Percentiles rank a stretch among this genome's conserved stretches.
Conservation (phyloP, 2,888 invertebrate genomes). For the Anorthoa munda region DNA sequence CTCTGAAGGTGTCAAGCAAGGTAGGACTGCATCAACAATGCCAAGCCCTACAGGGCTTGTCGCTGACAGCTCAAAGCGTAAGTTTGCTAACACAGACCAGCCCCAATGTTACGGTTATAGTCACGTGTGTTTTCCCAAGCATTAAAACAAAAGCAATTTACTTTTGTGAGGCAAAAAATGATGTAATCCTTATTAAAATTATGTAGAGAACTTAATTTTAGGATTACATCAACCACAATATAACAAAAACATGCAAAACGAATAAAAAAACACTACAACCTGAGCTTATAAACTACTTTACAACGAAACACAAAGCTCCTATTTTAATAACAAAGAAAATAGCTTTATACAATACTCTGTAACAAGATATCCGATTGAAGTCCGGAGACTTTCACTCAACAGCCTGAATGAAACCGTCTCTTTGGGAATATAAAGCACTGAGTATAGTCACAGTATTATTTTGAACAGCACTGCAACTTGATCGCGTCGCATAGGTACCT, state of each 20-base stretch:
- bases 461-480: background rate
- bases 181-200: too few relatives aligned
- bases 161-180: background rate
- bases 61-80: too few relatives aligned
- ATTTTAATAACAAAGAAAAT: conserved; percentile 58
- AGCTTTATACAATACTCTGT: conserved; percentile 45
- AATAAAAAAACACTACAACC: background rate
- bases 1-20: too few relatives aligned
- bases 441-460: conserved; percentile 12
- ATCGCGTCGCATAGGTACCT: too few relatives aligned
- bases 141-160: background rate
- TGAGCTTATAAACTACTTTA: background rate
- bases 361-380: conserved; percentile 58
- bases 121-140: too few relatives aligned
- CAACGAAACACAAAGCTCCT: conserved; percentile 30
- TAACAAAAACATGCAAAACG: background rate
- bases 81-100: too few relatives aligned
- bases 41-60: too few relatives aligned
- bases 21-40: too few relatives aligned
- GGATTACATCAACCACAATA: background rate
- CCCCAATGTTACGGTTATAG: too few relatives aligned
- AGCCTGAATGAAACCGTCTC: conserved; percentile 55
- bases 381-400: conserved; percentile 57
- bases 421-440: conserved; percentile 47
- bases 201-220: too few relatives aligned